Conservation (phyloP, 2,113 vertebrate species). For the Phalacrocorax aristotelis region DNA sequence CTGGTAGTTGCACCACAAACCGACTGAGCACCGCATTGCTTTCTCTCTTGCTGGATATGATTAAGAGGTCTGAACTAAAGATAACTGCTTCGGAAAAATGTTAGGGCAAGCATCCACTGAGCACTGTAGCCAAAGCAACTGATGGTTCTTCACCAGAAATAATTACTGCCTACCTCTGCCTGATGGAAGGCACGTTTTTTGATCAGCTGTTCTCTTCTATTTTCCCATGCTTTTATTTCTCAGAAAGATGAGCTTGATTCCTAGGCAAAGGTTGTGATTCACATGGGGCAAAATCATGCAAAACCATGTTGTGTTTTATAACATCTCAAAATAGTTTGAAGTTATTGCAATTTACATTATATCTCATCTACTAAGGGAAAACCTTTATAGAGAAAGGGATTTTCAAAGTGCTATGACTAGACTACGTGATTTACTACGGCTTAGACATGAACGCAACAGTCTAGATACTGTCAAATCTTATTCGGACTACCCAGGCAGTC, state of each 20-base stretch:
- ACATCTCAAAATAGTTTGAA: not conserved
- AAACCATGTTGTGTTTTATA: not conserved
- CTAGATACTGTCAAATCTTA: not conserved
- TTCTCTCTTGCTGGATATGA: not conserved
- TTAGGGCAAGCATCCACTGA: not conserved
- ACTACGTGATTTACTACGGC: not conserved
- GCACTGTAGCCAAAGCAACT: not conserved
- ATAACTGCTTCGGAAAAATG: not conserved
- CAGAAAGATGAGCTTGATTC: not conserved
- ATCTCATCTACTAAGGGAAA: not conserved
- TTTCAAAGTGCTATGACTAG: not conserved
- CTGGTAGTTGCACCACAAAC: constrained; percentile 19
- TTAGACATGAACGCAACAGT: not conserved
- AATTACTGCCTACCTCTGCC: not conserved
- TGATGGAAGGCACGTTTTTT: not conserved
- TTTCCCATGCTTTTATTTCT: not conserved
- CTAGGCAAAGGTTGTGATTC: not conserved
- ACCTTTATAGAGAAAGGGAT: not conserved
- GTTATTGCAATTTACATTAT: not conserved
- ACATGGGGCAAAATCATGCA: accelerated
- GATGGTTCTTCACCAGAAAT: not conserved
- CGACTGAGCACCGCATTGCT: not conserved
- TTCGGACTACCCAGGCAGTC: not conserved
- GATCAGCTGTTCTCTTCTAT: not conserved
- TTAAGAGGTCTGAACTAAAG: not conserved